Percentiles rank a stretch among this genome's conserved stretches.
phyloP scores from a whole-genome alignment of 2,888 invertebrate genomes.

The Platycnemis pennipes region DNA sequence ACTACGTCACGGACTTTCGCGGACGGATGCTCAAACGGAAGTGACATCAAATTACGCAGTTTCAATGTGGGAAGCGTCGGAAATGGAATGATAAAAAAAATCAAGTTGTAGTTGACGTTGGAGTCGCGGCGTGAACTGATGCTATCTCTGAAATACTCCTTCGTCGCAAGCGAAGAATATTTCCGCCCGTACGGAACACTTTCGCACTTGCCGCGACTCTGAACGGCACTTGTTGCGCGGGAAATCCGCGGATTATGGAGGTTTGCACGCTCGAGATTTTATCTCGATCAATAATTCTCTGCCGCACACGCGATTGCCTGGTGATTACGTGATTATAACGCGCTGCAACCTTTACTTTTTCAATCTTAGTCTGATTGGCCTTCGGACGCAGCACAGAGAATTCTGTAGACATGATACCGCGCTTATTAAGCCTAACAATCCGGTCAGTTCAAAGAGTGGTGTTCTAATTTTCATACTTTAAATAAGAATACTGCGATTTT shows the following conservation, averaged over 20 bases:
- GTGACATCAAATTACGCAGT: too few species aligned
- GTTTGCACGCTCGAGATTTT: not conserved
- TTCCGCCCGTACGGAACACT: not conserved
- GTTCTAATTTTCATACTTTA: too few species aligned
- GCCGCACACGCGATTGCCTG: slow-evolving; percentile 32
- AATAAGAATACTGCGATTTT: too few species aligned
- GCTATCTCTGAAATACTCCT: not conserved
- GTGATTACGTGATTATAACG: not conserved
- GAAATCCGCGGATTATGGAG: not conserved
- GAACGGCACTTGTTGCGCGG: slow-evolving; percentile 31
- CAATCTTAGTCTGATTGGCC: not conserved
- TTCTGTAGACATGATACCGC: too few species aligned
- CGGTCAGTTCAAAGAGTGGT: too few species aligned
- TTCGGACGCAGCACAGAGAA: not conserved
- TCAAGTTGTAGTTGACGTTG: too few species aligned
- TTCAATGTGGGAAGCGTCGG: too few species aligned
- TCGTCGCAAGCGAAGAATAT: not conserved
- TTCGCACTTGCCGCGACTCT: not conserved
- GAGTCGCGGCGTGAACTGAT: not conserved
- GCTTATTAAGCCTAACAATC: too few species aligned
- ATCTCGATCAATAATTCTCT: slow-evolving; percentile 56
- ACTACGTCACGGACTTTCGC: too few species aligned
- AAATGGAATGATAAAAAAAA: too few species aligned
- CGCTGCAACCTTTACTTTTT: not conserved
- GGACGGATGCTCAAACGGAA: too few species aligned